These are phyloP conservation scores for Troides aeacus DNA, from an alignment of 2,888 invertebrate genomes.

Conservation along the genomic window DNA sequence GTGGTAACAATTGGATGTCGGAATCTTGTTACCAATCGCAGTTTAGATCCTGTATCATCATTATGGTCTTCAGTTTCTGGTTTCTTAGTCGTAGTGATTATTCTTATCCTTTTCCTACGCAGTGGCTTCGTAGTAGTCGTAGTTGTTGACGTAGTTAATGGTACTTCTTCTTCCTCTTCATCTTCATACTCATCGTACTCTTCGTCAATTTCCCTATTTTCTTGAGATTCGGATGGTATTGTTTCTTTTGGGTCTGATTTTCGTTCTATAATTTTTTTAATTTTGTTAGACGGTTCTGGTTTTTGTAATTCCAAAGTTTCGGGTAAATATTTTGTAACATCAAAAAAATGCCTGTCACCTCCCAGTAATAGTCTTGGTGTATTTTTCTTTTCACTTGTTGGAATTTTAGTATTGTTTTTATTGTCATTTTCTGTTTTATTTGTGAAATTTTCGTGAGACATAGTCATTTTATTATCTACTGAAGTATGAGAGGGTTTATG, in stretches of 20 bases:
- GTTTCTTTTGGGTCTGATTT: constrained; percentile 19
- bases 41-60: constrained; percentile 44
- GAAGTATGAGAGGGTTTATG: constrained; percentile 62
- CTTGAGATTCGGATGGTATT: constrained; percentile 28
- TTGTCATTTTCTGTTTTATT: constrained; percentile 33
- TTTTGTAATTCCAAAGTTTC: constrained; percentile 44
- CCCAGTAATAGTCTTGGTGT: constrained; percentile 22
- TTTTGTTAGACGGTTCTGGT: constrained; percentile 49
- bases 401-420: constrained; percentile 33
- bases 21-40: constrained; percentile 61
- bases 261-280: constrained; percentile 44
- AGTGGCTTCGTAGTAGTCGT: constrained; percentile 50
- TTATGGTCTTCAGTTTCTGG: constrained; percentile 36
- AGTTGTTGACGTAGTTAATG: constrained; percentile 43
- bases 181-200: constrained; percentile 51
- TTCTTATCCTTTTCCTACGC: constrained; percentile 43
- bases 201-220: constrained; percentile 36
- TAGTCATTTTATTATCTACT: constrained; percentile 56
- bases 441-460: constrained; percentile 59
- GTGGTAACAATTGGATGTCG: constrained; percentile 39
- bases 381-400: constrained; percentile 27
- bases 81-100: constrained; percentile 45
- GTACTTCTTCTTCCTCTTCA: constrained; percentile 40
- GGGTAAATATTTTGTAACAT: constrained; percentile 48
- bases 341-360: constrained; percentile 41